Evolutionary conservation across 1,140 invertebrate genomes (phyloP).

Genomic region (Sycophila sp.): DNA sequence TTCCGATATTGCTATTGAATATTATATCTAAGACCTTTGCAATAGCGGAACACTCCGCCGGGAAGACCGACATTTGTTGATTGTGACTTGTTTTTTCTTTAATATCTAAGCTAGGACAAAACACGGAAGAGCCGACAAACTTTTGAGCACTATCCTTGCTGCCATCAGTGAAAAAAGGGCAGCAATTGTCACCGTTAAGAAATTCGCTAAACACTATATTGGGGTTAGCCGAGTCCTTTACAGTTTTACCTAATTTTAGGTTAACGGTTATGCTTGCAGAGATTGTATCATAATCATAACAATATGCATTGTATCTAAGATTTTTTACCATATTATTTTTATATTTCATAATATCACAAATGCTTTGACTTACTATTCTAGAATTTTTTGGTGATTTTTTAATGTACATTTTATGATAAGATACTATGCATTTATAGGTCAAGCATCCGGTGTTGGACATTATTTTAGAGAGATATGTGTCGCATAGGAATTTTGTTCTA

Average conservation of each 20-base stretch:
- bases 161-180: background rate
- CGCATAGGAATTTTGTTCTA: too few species aligned
- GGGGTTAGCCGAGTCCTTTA: background rate
- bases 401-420: too few species aligned
- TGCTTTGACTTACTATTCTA: background rate
- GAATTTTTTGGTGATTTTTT: too few species aligned
- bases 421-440: too few species aligned
- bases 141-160: background rate
- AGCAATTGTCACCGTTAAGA: background rate
- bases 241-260: background rate
- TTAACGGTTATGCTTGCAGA: background rate
- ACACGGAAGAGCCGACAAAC: background rate
- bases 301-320: background rate
- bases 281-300: background rate
- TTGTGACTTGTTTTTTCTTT: background rate
- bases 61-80: background rate
- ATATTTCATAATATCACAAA: background rate
- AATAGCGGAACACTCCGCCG: background rate
- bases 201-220: background rate
- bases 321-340: background rate
- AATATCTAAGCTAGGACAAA: background rate
- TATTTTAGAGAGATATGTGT: too few species aligned
- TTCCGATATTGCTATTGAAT: background rate
- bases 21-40: background rate
- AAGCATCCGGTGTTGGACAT: too few species aligned